Base-by-base conservation (phyloP, 1,140 invertebrate genomes). In the Achroia grisella region DNA sequence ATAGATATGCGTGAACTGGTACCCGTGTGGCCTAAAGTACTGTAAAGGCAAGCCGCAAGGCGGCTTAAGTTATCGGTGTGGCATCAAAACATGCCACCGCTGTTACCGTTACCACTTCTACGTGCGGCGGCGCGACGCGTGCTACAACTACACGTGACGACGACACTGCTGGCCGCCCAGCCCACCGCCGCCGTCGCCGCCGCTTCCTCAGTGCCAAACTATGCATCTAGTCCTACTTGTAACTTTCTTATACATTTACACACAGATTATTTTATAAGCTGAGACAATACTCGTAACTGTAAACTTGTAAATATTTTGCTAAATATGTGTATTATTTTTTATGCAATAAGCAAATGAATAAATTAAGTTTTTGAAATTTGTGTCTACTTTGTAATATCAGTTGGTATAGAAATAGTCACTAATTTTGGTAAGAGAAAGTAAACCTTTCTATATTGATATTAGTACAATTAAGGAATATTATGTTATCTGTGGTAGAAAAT, bases 11-110 rank as follows among this genome's bases (percentile, higher is more conserved):
- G 92, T 91, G n/a, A 90, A 90, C 40, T 91, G 94, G 94, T 98
- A 97, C 86, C 96, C 95, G 0, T 98, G 96, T 86, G 94, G 94
- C 9, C 85, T 98, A 3, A 98, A 98, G 78, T 98, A 97, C 83
- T 98, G 97, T 78, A 95, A 95, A 66, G 93, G 93, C 11, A 84
- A 84, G 46, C 80, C 89, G 8, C 69, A 78, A 43, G 86, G 86
- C 13, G 82, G 81, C 23, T 62, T 88, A 52, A 92, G 90, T 51
- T 97, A 97, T 82, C 88, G 96, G 10, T 98, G 97, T 83, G 97
- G 97, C 40, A 98, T 98, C 68, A 96, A 97, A 85, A 98, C 96
- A 4, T 98, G 97, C 79, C 91, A 92, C 67, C 93, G 95, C 75
- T 97, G 95, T 85, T 91, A 93, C 70, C 90, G 92, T 54, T 98